Conservation (phyloP, 2,888 invertebrate species). For the Agrypnus murinus region DNA sequence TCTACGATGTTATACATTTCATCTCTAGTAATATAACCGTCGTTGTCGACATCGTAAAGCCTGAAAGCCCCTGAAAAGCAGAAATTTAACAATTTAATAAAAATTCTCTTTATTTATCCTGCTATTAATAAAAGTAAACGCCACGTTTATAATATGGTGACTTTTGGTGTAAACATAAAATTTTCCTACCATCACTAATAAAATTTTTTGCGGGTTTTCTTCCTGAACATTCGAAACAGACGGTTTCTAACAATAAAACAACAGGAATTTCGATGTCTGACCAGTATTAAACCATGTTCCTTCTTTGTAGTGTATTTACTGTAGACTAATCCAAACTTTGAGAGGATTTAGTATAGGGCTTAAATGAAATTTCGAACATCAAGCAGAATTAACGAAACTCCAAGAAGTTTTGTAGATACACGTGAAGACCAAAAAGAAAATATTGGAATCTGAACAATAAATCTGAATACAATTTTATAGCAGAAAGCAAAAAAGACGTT, state of each 20-base stretch:
- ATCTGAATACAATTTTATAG: too few species aligned
- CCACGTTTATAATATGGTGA: too few species aligned
- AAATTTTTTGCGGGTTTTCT: slow-evolving; percentile 8
- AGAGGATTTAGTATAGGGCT: neutral
- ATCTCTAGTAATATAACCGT: slow-evolving; percentile 95
- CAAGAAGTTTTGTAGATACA: too few species aligned
- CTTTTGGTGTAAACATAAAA: slow-evolving; percentile 11
- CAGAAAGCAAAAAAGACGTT: too few species aligned
- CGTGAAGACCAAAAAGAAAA: too few species aligned
- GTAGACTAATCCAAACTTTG: slow-evolving; percentile 16
- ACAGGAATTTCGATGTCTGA: slow-evolving; percentile 11
- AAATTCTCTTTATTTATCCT: too few species aligned
- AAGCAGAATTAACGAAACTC: too few species aligned
- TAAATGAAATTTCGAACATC: slow-evolving; percentile 12
- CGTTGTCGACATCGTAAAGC: slow-evolving; percentile 96
- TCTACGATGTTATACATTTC: slow-evolving; percentile 98
- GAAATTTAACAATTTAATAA: slow-evolving; percentile 14
- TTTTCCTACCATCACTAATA: slow-evolving; percentile 4
- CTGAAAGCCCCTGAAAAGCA: slow-evolving; percentile 91
- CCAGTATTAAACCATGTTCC: slow-evolving; percentile 10
- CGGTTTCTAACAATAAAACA: slow-evolving; percentile 10
- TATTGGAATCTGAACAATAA: too few species aligned
- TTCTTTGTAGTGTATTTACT: neutral
- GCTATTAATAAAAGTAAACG: too few species aligned
- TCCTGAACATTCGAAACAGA: neutral